These are phyloP conservation scores for Aspidapion aeneum DNA, from an alignment of 2,888 invertebrate genomes.

Conservation along the genomic window DNA sequence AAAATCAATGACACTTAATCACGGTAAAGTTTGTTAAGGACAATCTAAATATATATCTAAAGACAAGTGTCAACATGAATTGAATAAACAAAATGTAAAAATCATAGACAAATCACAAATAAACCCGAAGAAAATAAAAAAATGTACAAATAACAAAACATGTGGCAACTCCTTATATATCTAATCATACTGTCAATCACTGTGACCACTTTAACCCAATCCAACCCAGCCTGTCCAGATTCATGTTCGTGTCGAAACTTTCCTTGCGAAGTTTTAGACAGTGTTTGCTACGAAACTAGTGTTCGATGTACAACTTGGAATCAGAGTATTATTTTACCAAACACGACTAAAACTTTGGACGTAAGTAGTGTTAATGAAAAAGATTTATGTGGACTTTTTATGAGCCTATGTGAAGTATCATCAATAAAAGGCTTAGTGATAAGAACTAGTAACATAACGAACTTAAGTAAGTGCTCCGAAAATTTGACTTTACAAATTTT, in stretches of 20 bases:
- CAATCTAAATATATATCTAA: no score
- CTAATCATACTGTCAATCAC: constrained; percentile 39
- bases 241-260: constrained; percentile 39
- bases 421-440: constrained; percentile 27
- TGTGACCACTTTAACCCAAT: constrained; percentile 30
- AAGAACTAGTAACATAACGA: constrained; percentile 23
- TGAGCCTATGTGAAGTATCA: constrained; percentile 25
- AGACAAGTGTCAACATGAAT: no score
- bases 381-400: constrained; percentile 24
- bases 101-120: background rate
- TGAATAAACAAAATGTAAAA: no score
- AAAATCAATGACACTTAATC: no score
- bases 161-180: constrained; percentile 35
- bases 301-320: constrained; percentile 16
- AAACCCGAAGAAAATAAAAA: no score
- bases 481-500: constrained; percentile 21
- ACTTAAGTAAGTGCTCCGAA: constrained; percentile 23
- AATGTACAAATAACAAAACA: constrained; percentile 24
- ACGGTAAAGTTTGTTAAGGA: no score
- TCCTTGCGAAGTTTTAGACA: constrained; percentile 29
- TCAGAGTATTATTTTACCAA: constrained; percentile 20
- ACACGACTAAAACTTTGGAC: constrained; percentile 29
- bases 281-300: constrained; percentile 25
- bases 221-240: constrained; percentile 36
- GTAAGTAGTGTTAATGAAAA: constrained; percentile 24